phyloP scores from a whole-genome alignment of 1,140 invertebrate species.

The Chelonus insularis region DNA sequence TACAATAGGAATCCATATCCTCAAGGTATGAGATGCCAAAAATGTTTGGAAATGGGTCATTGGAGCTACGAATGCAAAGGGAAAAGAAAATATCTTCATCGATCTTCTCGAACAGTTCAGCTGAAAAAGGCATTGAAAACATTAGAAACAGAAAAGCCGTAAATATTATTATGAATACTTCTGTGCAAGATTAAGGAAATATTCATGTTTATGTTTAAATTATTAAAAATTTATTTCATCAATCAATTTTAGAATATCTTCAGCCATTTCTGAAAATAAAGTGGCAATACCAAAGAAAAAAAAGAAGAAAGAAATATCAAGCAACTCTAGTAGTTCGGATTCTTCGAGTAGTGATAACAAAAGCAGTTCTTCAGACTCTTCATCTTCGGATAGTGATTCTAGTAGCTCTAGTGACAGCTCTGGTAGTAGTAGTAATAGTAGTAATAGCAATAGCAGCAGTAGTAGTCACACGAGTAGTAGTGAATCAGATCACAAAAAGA shows the following conservation, averaged over 20 bases:
- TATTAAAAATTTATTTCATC: too few species aligned
- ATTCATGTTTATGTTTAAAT: too few species aligned
- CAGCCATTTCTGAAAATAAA: too few species aligned
- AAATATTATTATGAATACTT: too few species aligned
- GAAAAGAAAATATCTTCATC: slow-evolving; percentile 85
- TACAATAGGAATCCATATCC: slow-evolving; percentile 64
- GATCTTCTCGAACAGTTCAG: slow-evolving; percentile 77
- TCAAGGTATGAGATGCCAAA: slow-evolving; percentile 80
- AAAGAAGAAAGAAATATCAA: slow-evolving; percentile 33
- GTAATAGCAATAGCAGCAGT: slow-evolving; percentile 32
- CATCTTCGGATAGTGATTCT: slow-evolving; percentile 29
- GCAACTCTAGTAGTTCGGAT: slow-evolving; percentile 27
- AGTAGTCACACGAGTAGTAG: slow-evolving; percentile 28
- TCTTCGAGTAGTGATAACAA: slow-evolving; percentile 30
- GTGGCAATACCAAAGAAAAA: slow-evolving; percentile 29
- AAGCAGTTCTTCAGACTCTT: slow-evolving; percentile 36
- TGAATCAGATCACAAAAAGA: slow-evolving; percentile 10
- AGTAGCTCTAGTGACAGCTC: slow-evolving; percentile 37
- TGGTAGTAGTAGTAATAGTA: slow-evolving; percentile 36
- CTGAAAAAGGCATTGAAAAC: slow-evolving; percentile 74
- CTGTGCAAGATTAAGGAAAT: too few species aligned
- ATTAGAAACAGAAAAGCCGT: slow-evolving; percentile 51
- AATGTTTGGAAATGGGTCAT: slow-evolving; percentile 87
- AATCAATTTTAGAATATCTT: too few species aligned
- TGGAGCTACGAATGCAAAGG: slow-evolving; percentile 92